Base-by-base conservation (phyloP, 2,113 vertebrate species). In the Crocuta crocuta region DNA sequence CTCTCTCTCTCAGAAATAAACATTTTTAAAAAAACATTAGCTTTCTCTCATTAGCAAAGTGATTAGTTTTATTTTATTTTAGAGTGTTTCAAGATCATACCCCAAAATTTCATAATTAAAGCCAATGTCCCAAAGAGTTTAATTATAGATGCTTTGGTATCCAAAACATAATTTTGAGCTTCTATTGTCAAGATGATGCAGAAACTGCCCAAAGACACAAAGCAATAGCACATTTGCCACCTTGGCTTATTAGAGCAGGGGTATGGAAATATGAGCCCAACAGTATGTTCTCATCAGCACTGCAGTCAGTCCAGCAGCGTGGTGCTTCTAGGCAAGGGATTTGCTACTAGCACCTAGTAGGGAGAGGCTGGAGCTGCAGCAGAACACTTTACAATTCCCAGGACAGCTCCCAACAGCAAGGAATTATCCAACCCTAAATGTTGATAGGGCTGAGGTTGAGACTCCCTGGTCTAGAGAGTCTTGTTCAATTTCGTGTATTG, bases 31-130 rank as follows among this genome's bases (percentile, higher is more conserved):
- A 50, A 97, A 94, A 91, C 90, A 74, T 26, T 45, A 96, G n/a
- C 80, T n/a, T 87, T 71, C 94, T 98, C 95, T 96, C 74, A 83
- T 93, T 97, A 97, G n/a, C 26, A 74, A 45, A 96, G 5, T 96
- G 84, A 97, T 65, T 97, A 94, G 71, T 80, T 95, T 98, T 76
- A 9, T 80, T 95, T 98, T 76, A 9, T 97, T 98, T 98, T 96
- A 94, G 73, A 98, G 80, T 89, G 68, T 96, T 98, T 65, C 89
- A 94, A 74, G 71, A 97, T 78, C 76, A 98, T 92, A 97, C 65
- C 55, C 84, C 86, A 97, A n/a, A 85, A 94, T 48, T 91, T 87
- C 65, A 79, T 95, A 98, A 97, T 80, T 95, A 71, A 98, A 97
- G 7, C 84, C 97, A 97, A 96, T 79, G 65, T 95, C n/a, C 89